Evolutionary conservation across 2,797 vertebrate species (phyloP), one percentile per base, ranked within the genome.

Genomic region (Otolemur crassicaudatus): DNA sequence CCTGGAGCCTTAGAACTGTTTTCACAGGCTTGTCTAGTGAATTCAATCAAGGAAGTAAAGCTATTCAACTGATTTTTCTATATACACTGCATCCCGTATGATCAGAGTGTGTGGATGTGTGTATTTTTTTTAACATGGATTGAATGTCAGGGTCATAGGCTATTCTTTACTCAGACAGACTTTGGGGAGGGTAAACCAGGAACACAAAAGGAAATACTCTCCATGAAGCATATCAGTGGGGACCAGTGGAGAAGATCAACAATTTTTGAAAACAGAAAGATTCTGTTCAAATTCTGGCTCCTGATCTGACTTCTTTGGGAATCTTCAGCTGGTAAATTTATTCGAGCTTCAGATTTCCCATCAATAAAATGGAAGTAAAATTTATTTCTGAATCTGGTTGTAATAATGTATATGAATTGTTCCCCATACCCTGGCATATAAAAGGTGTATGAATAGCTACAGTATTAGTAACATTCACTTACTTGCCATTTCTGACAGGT

Each of bases 361-460:
- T 60, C 69, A 70, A 49, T 61, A 75, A 90, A 88, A 61, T 77
- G 46, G 20, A 34, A 40, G 22, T 37, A 92, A 96, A 93, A 95
- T 3, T 37, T 95, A 85, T 23, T 23, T 92, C 60, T 81, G 79
- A 61, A 83, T 53, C 94, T 94, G 46, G 5, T 40, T 83, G 29
- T 67, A 37, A 34, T 60, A 85, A 65, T 25, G 20, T 75, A 29
- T 53, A 22, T 58, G 80, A 49, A 14, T 70, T 60, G 3, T 8
- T 73, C 27, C 27, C 40, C 2, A 9, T 23, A 20, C 37, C 34
- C 40, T 84, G 34, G 22, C 17, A 75, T 23, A 22, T 40, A 58
- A 80, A 31, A 65, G 56, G 34, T 29, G 4, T 25, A 29, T 19
- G 34, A 87, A 73, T 76, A 40, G 40, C 43, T 46, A 29, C 2